Conservation (phyloP, 2,113 vertebrate species). For the Siniperca chuatsi region DNA sequence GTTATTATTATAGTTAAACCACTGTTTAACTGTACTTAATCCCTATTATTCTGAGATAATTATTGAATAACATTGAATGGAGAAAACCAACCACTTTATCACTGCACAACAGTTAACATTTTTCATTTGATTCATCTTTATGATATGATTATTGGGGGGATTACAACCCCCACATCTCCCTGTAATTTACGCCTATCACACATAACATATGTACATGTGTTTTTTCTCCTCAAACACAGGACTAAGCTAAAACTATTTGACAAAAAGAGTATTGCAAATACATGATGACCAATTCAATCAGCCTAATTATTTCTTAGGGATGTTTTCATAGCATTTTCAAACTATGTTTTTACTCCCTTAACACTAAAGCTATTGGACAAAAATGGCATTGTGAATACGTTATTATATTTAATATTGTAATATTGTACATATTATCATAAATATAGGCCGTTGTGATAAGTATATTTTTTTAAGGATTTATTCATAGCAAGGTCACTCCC, state of each 20-base stretch:
- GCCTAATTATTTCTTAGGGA: neutral
- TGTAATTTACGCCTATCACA: no score
- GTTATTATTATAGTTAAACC: no score
- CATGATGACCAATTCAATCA: neutral
- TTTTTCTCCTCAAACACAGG: neutral
- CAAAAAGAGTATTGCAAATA: neutral
- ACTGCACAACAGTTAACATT: no score
- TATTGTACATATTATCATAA: neutral
- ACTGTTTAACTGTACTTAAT: no score
- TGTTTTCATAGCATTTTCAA: neutral
- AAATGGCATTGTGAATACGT: neutral
- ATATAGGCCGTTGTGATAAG: neutral
- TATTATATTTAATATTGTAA: neutral
- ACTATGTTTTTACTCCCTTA: neutral
- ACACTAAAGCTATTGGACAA: neutral
- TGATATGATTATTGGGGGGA: no score
- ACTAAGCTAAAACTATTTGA: neutral
- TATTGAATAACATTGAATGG: no score
- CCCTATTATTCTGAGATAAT: no score
- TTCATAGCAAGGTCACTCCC: constrained; percentile 16
- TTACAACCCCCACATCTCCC: no score
- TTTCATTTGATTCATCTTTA: no score
- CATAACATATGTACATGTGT: no score
- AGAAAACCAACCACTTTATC: no score
- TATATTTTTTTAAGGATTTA: neutral